phyloP scores from a whole-genome alignment of 1,140 invertebrate genomes.

The Aphelinus atriplicis region DNA sequence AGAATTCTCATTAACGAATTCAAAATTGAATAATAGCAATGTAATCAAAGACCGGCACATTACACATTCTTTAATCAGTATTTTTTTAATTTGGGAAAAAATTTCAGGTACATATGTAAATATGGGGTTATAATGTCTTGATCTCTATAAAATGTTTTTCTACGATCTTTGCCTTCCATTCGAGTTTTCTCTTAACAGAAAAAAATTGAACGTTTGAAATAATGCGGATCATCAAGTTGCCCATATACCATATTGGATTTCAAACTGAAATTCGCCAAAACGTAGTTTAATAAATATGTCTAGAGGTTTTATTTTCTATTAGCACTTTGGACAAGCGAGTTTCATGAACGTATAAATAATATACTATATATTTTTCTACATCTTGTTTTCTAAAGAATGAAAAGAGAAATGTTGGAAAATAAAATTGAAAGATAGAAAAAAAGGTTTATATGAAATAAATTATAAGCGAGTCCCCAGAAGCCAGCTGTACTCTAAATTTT shows the following conservation, averaged over 20 bases:
- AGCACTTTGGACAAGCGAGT: constrained; percentile 16
- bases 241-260: constrained; percentile 3
- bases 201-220: not conserved
- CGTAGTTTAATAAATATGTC: not conserved
- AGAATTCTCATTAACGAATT: no score
- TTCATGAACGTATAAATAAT: constrained; percentile 2
- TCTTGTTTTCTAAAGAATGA: constrained; percentile 23
- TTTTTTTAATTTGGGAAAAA: no score
- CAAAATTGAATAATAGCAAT: no score
- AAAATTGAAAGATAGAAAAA: constrained; percentile 1
- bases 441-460: no score
- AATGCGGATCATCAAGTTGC: constrained; percentile 12
- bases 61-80: no score
- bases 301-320: constrained; percentile 22
- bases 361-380: constrained; percentile 33
- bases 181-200: not conserved
- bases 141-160: not conserved
- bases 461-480: constrained; percentile 17
- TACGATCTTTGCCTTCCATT: not conserved
- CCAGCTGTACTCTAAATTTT: not conserved
- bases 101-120: no score
- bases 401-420: not conserved
- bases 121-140: no score
- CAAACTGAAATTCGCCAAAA: not conserved
- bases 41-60: no score